Conservation (phyloP, 64 coral and sea anemone species). For the Stylophora pistillata region DNA sequence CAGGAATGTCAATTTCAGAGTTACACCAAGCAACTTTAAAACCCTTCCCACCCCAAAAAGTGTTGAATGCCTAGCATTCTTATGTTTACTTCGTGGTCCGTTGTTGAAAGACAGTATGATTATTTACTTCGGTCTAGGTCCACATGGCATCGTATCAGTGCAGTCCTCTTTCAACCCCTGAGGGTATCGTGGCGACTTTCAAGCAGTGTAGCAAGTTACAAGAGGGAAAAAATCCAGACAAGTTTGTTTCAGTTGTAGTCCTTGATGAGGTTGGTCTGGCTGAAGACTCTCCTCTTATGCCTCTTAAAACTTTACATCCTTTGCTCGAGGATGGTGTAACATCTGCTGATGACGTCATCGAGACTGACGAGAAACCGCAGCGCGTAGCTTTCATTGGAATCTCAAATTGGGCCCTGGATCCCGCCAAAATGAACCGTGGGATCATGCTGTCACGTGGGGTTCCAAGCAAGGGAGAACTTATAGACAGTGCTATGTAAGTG, state of each 20-base stretch:
- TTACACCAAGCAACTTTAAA: no score
- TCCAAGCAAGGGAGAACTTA: conserved; percentile 51
- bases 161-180: conserved; percentile 79
- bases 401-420: conserved; percentile 85
- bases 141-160: conserved; percentile 77
- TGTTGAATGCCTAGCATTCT: neutral
- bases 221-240: conserved; percentile 57
- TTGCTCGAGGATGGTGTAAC: conserved; percentile 81
- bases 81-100: neutral
- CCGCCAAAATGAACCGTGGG: conserved; percentile 86
- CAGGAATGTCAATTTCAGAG: no score
- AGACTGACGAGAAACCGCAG: conserved; percentile 40
- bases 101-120: neutral
- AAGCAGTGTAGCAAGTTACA: conserved; percentile 65
- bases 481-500: conserved; percentile 74
- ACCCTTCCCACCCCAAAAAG: neutral
- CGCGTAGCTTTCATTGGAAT: conserved; percentile 75
- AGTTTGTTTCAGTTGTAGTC: conserved; percentile 75
- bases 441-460: conserved; percentile 82
- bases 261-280: conserved; percentile 82
- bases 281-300: conserved; percentile 85
- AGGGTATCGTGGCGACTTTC: conserved; percentile 75
- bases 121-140: conserved; percentile 14
- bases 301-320: conserved; percentile 79
- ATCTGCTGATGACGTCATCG: conserved; percentile 74